These are phyloP conservation scores for Crenuchus spilurus DNA, from an alignment of 2,797 vertebrate species.

Conservation along the genomic window DNA sequence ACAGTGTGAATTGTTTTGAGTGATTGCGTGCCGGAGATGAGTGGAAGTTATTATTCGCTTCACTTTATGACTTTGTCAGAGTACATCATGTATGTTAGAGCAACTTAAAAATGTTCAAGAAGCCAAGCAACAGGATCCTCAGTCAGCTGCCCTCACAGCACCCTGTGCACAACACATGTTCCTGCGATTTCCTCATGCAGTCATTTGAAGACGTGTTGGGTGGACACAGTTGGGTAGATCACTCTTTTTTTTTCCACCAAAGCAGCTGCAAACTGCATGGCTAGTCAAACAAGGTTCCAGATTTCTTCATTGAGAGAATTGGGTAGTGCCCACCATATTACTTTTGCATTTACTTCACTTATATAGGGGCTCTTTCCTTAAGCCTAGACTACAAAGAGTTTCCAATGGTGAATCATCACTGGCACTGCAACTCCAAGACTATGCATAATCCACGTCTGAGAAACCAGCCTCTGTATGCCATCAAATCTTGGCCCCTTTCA, in stretches of 20 bases:
- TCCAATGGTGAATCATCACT: not conserved
- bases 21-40: not conserved
- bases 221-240: not conserved
- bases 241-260: not conserved
- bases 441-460: not conserved
- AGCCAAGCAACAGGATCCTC: not conserved
- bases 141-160: not conserved
- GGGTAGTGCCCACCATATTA: not conserved
- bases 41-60: not conserved
- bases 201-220: not conserved
- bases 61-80: not conserved
- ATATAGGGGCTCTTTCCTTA: not conserved
- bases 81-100: not conserved
- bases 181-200: not conserved
- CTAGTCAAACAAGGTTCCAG: not conserved
- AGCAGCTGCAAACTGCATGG: not conserved
- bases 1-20: not conserved
- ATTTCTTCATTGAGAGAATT: not conserved
- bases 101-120: not conserved
- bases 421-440: not conserved
- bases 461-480: not conserved
- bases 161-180: conserved; percentile 2
- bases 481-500: not conserved
- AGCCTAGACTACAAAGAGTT: not conserved
- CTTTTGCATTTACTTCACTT: no score